These are phyloP conservation scores for Drosophila virilis DNA, from an alignment of 1,140 invertebrate genomes.

Conservation along the genomic window DNA sequence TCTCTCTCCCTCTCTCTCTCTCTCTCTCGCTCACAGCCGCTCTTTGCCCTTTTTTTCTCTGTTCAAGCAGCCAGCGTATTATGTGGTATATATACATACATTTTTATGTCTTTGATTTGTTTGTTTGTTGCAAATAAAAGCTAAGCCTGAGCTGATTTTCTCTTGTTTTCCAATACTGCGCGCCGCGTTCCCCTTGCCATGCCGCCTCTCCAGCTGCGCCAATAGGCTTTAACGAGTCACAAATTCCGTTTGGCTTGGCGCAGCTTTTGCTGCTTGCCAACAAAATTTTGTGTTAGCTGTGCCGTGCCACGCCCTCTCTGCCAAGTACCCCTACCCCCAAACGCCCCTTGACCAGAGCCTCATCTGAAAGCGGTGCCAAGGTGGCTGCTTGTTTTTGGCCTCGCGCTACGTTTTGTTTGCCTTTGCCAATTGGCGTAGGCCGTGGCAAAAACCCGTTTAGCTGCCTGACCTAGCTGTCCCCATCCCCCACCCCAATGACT, in stretches of 20 bases:
- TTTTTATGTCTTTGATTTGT: slow-evolving; percentile 12
- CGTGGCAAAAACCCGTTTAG: slow-evolving; percentile 23
- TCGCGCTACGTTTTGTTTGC: slow-evolving; percentile 16
- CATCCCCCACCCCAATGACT: background rate
- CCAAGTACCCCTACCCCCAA: background rate
- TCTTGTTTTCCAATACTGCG: background rate
- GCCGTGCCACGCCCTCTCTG: slow-evolving; percentile 20
- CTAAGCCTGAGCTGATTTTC: slow-evolving; percentile 3
- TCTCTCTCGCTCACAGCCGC: too few relatives aligned
- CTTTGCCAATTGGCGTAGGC: slow-evolving; percentile 46
- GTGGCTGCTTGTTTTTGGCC: slow-evolving; percentile 18
- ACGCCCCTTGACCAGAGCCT: background rate
- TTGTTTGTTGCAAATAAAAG: slow-evolving; percentile 17
- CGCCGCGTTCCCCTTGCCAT: background rate
- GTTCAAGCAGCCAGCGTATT: background rate
- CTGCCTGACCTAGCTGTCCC: slow-evolving; percentile 26
- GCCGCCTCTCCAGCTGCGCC: slow-evolving; percentile 34
- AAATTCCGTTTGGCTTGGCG: slow-evolving; percentile 50
- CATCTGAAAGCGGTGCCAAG: slow-evolving; percentile 25
- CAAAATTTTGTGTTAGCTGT: slow-evolving; percentile 25
- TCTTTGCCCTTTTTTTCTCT: background rate
- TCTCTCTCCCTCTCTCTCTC: background rate
- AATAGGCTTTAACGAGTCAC: slow-evolving; percentile 73
- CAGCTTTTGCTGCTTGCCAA: slow-evolving; percentile 62
- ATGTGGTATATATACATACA: slow-evolving; percentile 2